Conservation (phyloP, 2,113 vertebrate genomes). For the Notechis scutatus region DNA sequence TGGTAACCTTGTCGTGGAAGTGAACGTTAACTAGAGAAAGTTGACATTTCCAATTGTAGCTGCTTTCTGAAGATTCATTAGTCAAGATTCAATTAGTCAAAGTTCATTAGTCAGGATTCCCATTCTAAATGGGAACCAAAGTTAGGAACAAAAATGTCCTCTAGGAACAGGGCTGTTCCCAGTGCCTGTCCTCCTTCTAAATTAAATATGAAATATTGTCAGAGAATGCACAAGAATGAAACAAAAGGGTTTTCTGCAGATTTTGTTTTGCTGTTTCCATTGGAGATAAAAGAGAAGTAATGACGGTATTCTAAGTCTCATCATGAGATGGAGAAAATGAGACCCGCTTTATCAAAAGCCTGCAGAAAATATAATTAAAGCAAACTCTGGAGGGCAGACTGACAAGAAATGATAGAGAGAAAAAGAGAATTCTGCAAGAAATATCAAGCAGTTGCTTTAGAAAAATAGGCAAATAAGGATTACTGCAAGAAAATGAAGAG, state of each 20-base stretch:
- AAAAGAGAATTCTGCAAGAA: neutral
- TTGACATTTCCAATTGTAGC: constrained; percentile 37
- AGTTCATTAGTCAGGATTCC: neutral
- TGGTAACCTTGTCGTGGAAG: neutral
- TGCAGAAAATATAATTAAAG: neutral
- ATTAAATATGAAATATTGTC: constrained; percentile 24
- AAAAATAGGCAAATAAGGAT: neutral
- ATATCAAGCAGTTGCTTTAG: neutral
- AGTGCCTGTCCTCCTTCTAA: constrained; percentile 9
- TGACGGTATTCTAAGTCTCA: constrained; percentile 7
- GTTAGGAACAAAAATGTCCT: neutral
- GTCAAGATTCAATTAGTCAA: neutral
- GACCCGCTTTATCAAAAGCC: neutral
- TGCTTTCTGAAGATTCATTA: constrained; percentile 18
- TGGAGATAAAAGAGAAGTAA: neutral
- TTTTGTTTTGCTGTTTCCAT: neutral
- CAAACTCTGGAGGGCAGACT: neutral
- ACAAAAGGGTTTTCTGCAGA: neutral
- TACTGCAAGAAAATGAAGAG: neutral
- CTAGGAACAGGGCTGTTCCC: neutral
- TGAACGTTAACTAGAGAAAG: constrained; percentile 37
- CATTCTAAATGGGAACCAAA: neutral
- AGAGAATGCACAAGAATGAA: neutral
- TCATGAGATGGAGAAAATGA: neutral
- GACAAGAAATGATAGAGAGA: neutral